Base-by-base conservation (phyloP, 2,113 vertebrate genomes). In the Sinosuthora webbiana region DNA sequence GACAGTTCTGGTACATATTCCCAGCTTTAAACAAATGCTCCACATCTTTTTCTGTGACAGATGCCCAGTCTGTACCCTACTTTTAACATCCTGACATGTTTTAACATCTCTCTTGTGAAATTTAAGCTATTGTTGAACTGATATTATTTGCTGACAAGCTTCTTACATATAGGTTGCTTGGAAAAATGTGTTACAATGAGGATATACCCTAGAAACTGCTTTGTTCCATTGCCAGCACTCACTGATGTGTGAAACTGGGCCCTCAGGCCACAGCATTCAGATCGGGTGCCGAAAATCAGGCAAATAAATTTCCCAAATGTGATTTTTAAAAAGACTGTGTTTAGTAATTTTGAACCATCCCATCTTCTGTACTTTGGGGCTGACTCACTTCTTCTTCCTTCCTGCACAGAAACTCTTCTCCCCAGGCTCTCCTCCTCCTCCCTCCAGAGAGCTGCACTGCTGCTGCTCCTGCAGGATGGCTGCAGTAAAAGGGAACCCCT, bases 131-230 rank as follows among this genome's bases (percentile, higher is more conserved):
- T 73, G 41, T 56, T 91, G 57, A 87, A 53, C 33, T 27, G 14
- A 0, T 67, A 41, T 47, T 70, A 92, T 87, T 92, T 89, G 60
- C 81, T 94, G 89, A 82, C 73, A 90, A 80, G 55, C 62, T 95
- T 87, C 78, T 79, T 87, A 49, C 22, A 64, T 71, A 62, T 5
- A 68, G 44, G 31, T 77, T 77, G 37, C 76, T 81, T 75, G 41
- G 35, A 63, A 95, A 94, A 84, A 71, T 39, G 23, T 39, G 21
- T 69, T 75, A 56, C 25, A 75, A 68, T 0, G 3, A 95, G 37
- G 41, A 68, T 89, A 45, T 52, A 78, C 37, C 23, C 73, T 25
- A 60, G 69, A 83, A 93, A 69, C 25, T 60, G 69, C 71, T 94
- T 71, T 92, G 56, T 81, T 96, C 56, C 37, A 41, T 3, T 81